These are phyloP conservation scores for Bombus superbus DNA, from an alignment of 1,140 invertebrate genomes.

Conservation along the genomic window DNA sequence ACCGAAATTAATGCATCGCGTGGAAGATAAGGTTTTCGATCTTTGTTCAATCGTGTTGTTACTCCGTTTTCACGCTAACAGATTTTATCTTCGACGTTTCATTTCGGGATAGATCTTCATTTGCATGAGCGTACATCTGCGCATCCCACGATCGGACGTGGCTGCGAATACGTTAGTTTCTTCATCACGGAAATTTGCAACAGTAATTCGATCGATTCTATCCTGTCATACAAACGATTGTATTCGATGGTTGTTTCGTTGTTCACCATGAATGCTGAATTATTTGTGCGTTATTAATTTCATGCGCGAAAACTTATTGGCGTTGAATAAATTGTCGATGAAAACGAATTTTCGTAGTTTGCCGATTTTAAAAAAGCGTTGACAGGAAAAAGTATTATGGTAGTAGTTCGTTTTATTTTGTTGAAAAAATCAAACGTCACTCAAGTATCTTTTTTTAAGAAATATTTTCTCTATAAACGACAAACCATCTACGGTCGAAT, in stretches of 20 bases:
- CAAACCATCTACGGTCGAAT: too few species aligned
- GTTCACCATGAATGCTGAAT: too few species aligned
- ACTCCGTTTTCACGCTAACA: slow-evolving; percentile 14
- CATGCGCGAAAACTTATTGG: not conserved
- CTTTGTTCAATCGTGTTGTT: slow-evolving; percentile 47
- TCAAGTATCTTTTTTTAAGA: not conserved
- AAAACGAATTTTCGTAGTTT: not conserved
- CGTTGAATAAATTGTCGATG: not conserved
- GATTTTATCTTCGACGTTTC: slow-evolving; percentile 59
- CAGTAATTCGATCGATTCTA: slow-evolving; percentile 28
- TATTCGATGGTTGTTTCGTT: not conserved
- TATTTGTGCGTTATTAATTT: not conserved
- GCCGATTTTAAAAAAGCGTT: too few species aligned
- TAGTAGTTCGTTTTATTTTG: too few species aligned
- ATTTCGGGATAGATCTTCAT: slow-evolving; percentile 35
- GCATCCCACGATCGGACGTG: not conserved
- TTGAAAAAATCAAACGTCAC: not conserved
- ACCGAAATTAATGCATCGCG: slow-evolving; percentile 28
- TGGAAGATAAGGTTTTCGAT: slow-evolving; percentile 28
- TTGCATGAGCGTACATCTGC: not conserved
- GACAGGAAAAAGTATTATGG: too few species aligned
- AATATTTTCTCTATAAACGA: not conserved
- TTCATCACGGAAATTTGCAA: not conserved
- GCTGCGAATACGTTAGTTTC: slow-evolving; percentile 16
- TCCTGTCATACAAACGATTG: not conserved